A percentile compares a stretch with the other conserved stretches of the same genome.
Conservation (phyloP, 2,888 invertebrate species). For the Ectemnius continuus region DNA sequence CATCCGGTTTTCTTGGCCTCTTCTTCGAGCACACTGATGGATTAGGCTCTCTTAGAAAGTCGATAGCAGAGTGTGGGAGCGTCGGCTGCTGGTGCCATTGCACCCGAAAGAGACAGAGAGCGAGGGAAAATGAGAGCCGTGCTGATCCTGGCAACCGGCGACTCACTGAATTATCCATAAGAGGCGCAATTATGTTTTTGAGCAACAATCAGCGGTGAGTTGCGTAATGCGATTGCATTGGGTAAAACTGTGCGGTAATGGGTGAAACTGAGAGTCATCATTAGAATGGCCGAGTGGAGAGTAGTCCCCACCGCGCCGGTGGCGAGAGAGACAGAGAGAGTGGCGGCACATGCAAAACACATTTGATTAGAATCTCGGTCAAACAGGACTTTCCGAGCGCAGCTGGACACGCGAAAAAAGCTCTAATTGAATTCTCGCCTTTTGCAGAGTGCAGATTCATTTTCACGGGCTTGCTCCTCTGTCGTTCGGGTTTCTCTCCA, state of each 20-base stretch:
- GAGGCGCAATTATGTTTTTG: not conserved
- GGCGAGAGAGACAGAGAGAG: no score
- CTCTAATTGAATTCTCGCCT: no score
- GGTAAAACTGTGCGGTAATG: not conserved
- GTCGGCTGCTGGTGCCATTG: conserved; percentile 20
- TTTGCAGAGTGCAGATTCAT: no score
- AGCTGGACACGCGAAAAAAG: no score
- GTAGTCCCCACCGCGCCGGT: not conserved
- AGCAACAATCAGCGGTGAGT: not conserved
- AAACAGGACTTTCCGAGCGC: no score
- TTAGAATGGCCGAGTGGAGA: not conserved
- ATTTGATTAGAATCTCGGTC: no score
- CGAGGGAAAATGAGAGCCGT: no score
- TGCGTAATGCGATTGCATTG: conserved; percentile 4
- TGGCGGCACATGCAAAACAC: no score
- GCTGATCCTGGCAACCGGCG: no score
- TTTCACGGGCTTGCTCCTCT: no score
- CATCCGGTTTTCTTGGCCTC: conserved; percentile 13
- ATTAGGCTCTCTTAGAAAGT: conserved; percentile 31
- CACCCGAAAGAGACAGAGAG: not conserved
- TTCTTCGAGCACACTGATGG: conserved; percentile 24
- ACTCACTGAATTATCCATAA: not conserved
- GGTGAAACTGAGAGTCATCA: conserved; percentile 4
- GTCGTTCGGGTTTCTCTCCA: no score
- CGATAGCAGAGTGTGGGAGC: conserved; percentile 28